Base-by-base conservation (phyloP, 2,888 invertebrate species). In the Pristionchus exspectatus region DNA sequence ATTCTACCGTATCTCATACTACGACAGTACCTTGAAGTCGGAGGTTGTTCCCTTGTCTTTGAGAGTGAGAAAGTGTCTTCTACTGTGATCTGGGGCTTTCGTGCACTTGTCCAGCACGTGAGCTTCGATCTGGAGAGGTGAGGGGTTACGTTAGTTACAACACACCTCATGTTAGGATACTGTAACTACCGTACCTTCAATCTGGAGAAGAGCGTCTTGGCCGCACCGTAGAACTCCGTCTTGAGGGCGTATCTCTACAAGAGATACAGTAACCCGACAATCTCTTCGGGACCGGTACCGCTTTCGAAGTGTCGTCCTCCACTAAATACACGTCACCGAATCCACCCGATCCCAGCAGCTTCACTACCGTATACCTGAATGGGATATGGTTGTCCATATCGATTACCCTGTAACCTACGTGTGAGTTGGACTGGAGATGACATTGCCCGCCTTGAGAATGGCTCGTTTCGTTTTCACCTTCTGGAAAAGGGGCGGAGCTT, bases 321-420 rank as follows among this genome's bases (percentile, higher is more conserved):
- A 85, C 84, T 18, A 59, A 30, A 21, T 85, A 85, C 59, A 85
- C 84, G 84, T 85, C 84, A 0, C 84, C 84, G 84, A 85, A 85
- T 2, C 84, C 84, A 1, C 84, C 84, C 30, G 84, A 85, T 59
- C 84, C 84, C 59, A 85, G 84, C 59, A 85, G 38, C 38, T 85
- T 85, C 18, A 85, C 84, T 85, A 85, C 84, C 84, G 84, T 85
- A 85, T 85, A 85, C 59, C 84, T 85, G 84, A 56, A 59, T 18
- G 30, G 84, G 50, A 59, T 85, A 59, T 21, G 33, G 50, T 81
- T 27, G 27, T 44, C 27, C 21, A 50, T 74, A 77, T 77, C 27
- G 44, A 4, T 44, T 21, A 27, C 14, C 24, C n/a, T n/a, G 12
- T 14, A 27, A 4, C 84, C 24, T 24, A 85, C 84, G 56, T 85